These are phyloP conservation scores for Andrena flavipes DNA, from an alignment of 2,888 invertebrate genomes.

Conservation along the genomic window DNA sequence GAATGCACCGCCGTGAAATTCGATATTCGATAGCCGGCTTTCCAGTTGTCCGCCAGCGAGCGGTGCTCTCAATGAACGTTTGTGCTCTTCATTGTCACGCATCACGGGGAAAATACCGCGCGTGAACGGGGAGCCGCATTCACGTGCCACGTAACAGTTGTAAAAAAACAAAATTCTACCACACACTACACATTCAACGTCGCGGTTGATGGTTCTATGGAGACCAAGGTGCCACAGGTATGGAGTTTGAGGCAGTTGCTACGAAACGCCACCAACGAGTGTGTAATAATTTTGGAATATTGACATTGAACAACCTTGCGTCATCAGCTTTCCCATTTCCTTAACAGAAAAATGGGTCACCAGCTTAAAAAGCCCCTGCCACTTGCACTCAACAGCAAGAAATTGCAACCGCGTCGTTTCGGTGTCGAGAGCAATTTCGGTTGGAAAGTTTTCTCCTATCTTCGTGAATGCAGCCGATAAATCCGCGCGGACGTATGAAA, in stretches of 20 bases:
- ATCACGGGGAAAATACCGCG: not conserved
- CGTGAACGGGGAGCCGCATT: not conserved
- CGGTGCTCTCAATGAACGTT: slow-evolving; percentile 8
- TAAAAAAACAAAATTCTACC: not conserved
- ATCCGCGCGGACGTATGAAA: slow-evolving; percentile 29
- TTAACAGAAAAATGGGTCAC: no score
- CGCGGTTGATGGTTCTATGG: no score
- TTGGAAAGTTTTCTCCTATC: slow-evolving; percentile 5
- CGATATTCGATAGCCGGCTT: slow-evolving; percentile 26
- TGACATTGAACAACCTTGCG: no score
- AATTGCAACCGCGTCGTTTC: slow-evolving; percentile 18
- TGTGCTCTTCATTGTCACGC: slow-evolving; percentile 10
- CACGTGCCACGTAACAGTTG: not conserved
- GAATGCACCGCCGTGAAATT: slow-evolving; percentile 21
- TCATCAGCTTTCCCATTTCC: no score
- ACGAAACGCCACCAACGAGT: no score
- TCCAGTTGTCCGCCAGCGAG: slow-evolving; percentile 15
- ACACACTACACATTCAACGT: not conserved
- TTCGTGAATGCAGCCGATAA: slow-evolving; percentile 45
- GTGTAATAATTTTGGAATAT: no score
- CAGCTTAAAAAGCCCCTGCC: slow-evolving; percentile 4
- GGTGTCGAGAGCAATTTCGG: slow-evolving; percentile 1
- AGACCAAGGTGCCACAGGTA: no score
- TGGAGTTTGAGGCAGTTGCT: no score
- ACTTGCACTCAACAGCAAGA: not conserved